A percentile compares a stretch with the other conserved stretches of the same genome.
Evolutionary conservation across 2,797 vertebrate genomes (phyloP).

Genomic region (Galagoides demidoff): DNA sequence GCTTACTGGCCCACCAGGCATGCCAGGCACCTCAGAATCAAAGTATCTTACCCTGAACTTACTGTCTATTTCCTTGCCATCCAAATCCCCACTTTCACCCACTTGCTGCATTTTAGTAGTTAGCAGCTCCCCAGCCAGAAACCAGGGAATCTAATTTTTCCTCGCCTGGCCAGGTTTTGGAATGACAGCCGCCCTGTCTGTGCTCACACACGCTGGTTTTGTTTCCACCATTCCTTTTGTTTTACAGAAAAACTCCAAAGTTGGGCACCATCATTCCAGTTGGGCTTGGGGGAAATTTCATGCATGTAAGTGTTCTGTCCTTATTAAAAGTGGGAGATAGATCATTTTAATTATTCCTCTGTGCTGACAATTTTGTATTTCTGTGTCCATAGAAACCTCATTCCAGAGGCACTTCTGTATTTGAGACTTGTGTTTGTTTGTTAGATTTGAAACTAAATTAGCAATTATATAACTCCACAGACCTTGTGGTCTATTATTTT

Average conservation of each 20-base stretch:
- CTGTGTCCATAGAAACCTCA: not conserved
- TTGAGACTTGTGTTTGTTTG: constrained; percentile 1
- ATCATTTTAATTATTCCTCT: not conserved
- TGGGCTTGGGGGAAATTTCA: not conserved
- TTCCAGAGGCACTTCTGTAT: constrained; percentile 13
- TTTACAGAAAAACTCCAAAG: not conserved
- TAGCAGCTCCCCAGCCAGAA: not conserved
- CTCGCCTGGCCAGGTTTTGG: not conserved
- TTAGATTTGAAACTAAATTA: constrained; percentile 48
- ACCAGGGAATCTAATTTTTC: not conserved
- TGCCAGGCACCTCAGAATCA: not conserved
- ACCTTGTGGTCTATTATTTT: constrained; percentile 10
- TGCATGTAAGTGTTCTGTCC: not conserved
- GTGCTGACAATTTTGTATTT: constrained; percentile 1
- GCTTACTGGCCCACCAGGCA: not conserved
- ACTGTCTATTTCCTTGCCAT: not conserved
- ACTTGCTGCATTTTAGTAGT: not conserved
- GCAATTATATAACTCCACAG: constrained; percentile 11
- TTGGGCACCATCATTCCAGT: not conserved
- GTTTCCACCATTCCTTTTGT: not conserved
- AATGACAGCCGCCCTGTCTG: not conserved
- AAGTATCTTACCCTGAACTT: not conserved
- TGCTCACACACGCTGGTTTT: not conserved
- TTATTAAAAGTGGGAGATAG: not conserved
- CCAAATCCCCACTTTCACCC: not conserved